These are phyloP conservation scores for Eilema griseolum DNA, from an alignment of 2,888 invertebrate genomes.

Conservation along the genomic window DNA sequence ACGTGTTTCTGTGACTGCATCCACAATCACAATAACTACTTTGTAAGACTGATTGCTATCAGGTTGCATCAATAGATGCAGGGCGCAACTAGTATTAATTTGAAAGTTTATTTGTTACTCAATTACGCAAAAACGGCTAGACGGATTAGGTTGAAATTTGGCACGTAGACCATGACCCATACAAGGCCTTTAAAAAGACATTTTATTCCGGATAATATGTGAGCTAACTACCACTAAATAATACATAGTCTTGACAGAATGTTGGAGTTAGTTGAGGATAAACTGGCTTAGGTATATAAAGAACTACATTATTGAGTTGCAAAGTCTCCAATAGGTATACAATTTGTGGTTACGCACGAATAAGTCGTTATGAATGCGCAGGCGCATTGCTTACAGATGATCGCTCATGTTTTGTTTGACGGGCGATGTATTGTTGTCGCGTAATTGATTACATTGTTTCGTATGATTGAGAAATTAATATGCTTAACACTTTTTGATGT, in stretches of 20 bases:
- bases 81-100: too few relatives aligned
- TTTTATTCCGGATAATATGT: neutral
- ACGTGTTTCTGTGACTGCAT: neutral
- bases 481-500: conserved; percentile 29
- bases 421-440: conserved; percentile 45
- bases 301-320: neutral
- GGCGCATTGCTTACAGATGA: conserved; percentile 37
- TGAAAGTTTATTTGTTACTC: neutral
- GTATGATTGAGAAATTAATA: conserved; percentile 55
- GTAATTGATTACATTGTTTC: conserved; percentile 55
- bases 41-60: neutral
- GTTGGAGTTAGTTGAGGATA: neutral
- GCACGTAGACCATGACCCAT: neutral
- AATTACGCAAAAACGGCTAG: neutral
- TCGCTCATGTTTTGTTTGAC: conserved; percentile 42
- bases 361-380: conserved; percentile 18
- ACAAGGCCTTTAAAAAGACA: neutral
- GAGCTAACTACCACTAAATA: neutral
- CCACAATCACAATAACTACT: neutral
- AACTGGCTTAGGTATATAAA: too few relatives aligned
- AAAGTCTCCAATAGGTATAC: conserved; percentile 2
- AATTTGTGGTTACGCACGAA: neutral
- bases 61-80: neutral
- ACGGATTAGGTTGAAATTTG: neutral
- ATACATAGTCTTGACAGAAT: neutral